phyloP scores from a whole-genome alignment of 2,113 vertebrate genomes.

The Abramis brama region DNA sequence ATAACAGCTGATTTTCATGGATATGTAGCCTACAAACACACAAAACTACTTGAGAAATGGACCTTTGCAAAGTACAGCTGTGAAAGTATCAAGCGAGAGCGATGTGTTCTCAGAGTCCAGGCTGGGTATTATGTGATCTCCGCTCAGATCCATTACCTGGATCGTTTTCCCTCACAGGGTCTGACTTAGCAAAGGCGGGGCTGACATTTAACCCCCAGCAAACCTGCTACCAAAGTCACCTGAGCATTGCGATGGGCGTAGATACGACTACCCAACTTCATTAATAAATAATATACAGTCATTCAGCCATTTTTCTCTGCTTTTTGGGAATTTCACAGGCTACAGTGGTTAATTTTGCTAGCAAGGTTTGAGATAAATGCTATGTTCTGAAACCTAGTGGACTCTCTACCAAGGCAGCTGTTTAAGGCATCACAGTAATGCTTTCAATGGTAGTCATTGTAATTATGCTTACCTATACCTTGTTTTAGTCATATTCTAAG shows the following conservation, averaged over 20 bases:
- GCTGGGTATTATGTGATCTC: constrained; percentile 63
- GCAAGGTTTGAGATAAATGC: background rate
- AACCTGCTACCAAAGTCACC: constrained; percentile 35
- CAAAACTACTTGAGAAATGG: constrained; percentile 1
- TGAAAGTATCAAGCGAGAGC: constrained; percentile 66
- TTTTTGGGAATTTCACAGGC: background rate
- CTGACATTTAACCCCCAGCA: constrained; percentile 61
- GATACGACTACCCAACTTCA: constrained; percentile 17
- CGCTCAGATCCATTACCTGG: constrained; percentile 66
- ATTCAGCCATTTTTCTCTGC: background rate
- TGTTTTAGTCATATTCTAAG: background rate
- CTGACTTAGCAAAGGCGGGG: constrained; percentile 45
- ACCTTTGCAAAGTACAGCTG: constrained; percentile 57
- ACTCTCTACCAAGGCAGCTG: background rate
- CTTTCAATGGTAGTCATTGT: background rate
- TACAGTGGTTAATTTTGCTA: background rate
- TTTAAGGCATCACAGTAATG: background rate
- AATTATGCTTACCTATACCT: background rate
- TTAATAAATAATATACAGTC: constrained; percentile 16
- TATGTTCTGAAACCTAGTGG: background rate
- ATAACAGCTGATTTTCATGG: background rate
- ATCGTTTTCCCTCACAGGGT: constrained; percentile 60
- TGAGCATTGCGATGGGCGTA: constrained; percentile 36
- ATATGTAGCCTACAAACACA: constrained; percentile 21
- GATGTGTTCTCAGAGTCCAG: constrained; percentile 64